Base-by-base conservation (phyloP, 2,888 invertebrate species). In the Catocala fraxini region DNA sequence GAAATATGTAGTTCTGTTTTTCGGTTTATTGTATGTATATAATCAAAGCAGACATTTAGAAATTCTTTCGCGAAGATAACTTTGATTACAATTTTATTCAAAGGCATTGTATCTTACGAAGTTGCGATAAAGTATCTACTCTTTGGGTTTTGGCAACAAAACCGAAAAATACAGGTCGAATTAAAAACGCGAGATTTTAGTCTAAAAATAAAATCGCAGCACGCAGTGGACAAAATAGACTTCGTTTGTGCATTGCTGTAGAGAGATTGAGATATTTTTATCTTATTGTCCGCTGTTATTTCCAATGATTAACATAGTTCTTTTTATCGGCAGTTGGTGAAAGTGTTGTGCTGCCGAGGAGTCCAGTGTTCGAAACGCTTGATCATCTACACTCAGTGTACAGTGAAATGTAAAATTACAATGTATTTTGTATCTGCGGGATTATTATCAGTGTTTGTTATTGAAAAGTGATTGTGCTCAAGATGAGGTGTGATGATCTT, bases 291-390 rank as follows among this genome's bases (percentile, higher is more conserved):
- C 56, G 67, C 59, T 59, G 75, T 69, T 77, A 71, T 77, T 83
- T 79, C 66, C 55, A 80, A 71, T 81, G 70, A 80, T 79, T 79
- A 80, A 73, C 74, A 65, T 80, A 74, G 70, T 80, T 87, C 65
- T 89, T 87, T 90, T 88, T 89, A 85, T 89, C 73, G 78, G 71
- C 87, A 90, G 89, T 75, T 80, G 87, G 92, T 92, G 93, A 93
- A 93, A 93, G 93, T 91, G 87, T 84, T 80, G 82, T 84, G 87
- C 78, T 77, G 84, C 77, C 76, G 74, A 82, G 74, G 76, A 84
- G 79, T 76, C 75, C 60, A 65, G 73, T 67, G 73, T 66, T 73
- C 62, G 70, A 66, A 68, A 64, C 73, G 77, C 69, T 69, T 69
- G 75, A 78, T 80, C 72, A 68, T 71, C 63, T 61, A 70, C 75